These are phyloP conservation scores for Acleris cristana DNA, from an alignment of 2,888 invertebrate genomes.

Conservation along the genomic window DNA sequence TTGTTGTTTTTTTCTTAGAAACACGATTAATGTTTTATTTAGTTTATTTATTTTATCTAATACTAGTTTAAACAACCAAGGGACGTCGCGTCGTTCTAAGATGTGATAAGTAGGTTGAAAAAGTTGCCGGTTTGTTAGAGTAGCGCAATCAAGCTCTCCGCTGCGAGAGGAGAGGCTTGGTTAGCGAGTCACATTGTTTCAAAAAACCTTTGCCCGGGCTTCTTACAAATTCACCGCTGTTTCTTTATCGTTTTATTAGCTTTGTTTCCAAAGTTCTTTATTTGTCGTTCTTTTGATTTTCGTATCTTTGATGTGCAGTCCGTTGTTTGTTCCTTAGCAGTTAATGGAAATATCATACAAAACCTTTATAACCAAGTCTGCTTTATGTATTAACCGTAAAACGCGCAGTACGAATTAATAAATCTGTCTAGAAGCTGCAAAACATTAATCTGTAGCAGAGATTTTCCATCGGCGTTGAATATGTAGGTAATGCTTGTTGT, in stretches of 20 bases:
- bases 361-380: not conserved
- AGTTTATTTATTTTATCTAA: not conserved
- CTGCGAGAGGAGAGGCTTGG: conserved; percentile 51
- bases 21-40: not conserved
- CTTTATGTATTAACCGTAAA: no score
- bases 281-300: conserved; percentile 57
- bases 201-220: conserved; percentile 60
- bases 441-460: no score
- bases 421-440: no score
- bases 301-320: conserved; percentile 63
- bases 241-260: conserved; percentile 72
- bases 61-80: conserved; percentile 21
- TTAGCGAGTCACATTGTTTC: conserved; percentile 66
- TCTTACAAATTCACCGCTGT: conserved; percentile 68
- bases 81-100: not conserved
- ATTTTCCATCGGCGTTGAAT: no score
- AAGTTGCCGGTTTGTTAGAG: conserved; percentile 53
- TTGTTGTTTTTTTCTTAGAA: no score
- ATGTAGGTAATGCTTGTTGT: not conserved
- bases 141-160: conserved; percentile 56
- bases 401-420: no score
- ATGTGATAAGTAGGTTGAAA: conserved; percentile 31
- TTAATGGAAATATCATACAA: not conserved
- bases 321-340: conserved; percentile 23
- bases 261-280: conserved; percentile 66